Evolutionary conservation across 2,113 vertebrate species (phyloP), one percentile per base, ranked within the genome.

Genomic region (Caranx ignobilis): DNA sequence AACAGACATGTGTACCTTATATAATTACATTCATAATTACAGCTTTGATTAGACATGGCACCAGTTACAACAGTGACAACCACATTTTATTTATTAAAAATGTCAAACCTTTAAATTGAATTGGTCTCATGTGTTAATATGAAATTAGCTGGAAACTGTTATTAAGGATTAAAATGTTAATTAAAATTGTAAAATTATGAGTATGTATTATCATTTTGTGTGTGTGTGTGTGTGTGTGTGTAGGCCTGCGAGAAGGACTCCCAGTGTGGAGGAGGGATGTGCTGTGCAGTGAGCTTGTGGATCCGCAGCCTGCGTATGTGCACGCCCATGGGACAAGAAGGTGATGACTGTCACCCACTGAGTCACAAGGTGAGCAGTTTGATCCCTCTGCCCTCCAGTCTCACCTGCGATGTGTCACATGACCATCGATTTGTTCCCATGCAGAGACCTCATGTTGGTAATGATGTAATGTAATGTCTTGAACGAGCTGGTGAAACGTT

Each of bases 251-350:
- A 98, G 43, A 95, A 87, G 71, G 98, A 99, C 91, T 88, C 94
- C 41, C 97, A 99, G 91, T 99, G 98, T 6, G 96, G 96, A 7
- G 94, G 86, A n/a, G 92, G 94, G 75, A 97, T 96, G 96, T 99
- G 98, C 87, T 99, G 98, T 2, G 97, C 98, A 0, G 92, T 98
- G 7, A 99, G 97, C 82, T 93, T 99, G 90, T 99, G 98, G 98
- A 96, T 99, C 74, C 95, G 94, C 81, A 97, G 95, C 89, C 94
- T 99, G 67, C 93, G 96, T 5, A 96, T 98, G 93, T 99, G 98
- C 83, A 95, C 96, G 0, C 96, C 97, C 0, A 95, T 98, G 96
- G 97, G 98, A 11, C 93, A 87, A 61, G 70, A 96, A 82, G 97
- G 96, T 79, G 96, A 99, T 10, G 94, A 95, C 15, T 99, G 98